Percentiles rank a stretch among this genome's conserved stretches.
These are phyloP conservation scores for Eilema caniola DNA, from an alignment of 2,888 invertebrate species.

Conservation along the genomic window DNA sequence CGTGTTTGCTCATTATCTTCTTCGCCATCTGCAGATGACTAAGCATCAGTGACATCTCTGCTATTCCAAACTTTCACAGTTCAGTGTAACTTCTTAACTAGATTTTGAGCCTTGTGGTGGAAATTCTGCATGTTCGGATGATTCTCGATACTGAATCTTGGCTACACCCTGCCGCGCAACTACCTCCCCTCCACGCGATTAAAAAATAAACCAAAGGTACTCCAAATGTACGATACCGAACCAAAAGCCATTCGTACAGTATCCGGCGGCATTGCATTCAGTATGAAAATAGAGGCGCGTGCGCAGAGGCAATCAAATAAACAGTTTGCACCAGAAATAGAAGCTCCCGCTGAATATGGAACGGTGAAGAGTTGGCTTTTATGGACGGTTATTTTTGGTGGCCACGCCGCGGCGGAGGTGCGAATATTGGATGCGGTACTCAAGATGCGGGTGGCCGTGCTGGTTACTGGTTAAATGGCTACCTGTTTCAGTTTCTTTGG, in stretches of 20 bases:
- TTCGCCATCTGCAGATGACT: background rate
- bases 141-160: background rate
- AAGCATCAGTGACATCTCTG: background rate
- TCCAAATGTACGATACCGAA: slow-evolving; percentile 16
- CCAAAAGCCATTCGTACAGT: slow-evolving; percentile 61
- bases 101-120: background rate
- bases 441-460: background rate
- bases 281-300: slow-evolving; percentile 74
- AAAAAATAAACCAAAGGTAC: background rate
- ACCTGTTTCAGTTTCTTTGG: background rate
- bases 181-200: background rate
- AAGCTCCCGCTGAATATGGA: slow-evolving; percentile 72
- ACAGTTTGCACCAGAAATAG: slow-evolving; percentile 76
- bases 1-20: background rate
- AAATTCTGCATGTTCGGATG: background rate
- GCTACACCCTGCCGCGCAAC: background rate
- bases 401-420: slow-evolving; percentile 28
- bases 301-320: slow-evolving; percentile 65
- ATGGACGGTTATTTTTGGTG: slow-evolving; percentile 68
- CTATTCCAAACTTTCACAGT: background rate
- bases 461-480: background rate
- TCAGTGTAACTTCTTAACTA: too few relatives aligned
- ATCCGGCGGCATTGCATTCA: slow-evolving; percentile 79
- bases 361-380: slow-evolving; percentile 72
- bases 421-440: slow-evolving; percentile 34